A percentile compares a stretch with the other conserved stretches of the same genome.
Evolutionary conservation across 2,797 vertebrate genomes (phyloP).

Genomic region (Xenopus petersii): DNA sequence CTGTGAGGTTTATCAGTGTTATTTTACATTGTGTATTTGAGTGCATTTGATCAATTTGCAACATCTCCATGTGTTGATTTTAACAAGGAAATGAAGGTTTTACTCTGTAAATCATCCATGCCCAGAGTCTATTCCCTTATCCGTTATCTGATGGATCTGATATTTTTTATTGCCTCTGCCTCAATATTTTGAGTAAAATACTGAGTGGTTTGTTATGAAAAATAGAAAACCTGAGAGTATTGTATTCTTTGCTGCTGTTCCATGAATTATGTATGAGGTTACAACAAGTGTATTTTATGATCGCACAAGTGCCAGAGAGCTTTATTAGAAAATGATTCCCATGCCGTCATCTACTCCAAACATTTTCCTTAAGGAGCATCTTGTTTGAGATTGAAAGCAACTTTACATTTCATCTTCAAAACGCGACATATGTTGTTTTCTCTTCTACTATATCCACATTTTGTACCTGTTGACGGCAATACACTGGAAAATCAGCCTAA

Average conservation of each 20-base stretch:
- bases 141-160: no score
- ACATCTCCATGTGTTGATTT: no score
- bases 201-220: slow-evolving; percentile 26
- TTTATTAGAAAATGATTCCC: slow-evolving; percentile 42
- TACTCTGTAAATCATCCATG: no score
- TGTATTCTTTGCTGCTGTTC: slow-evolving; percentile 33
- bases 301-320: slow-evolving; percentile 33
- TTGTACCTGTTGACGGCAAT: background rate
- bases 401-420: slow-evolving; percentile 29
- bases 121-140: no score
- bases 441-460: slow-evolving; percentile 19
- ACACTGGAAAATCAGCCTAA: background rate
- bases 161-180: background rate
- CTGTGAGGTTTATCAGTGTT: no score
- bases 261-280: slow-evolving; percentile 44
- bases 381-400: slow-evolving; percentile 30
- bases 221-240: slow-evolving; percentile 31
- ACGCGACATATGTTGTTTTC: slow-evolving; percentile 28
- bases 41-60: no score
- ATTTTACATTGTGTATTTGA: no score
- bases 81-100: no score
- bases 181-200: slow-evolving; percentile 25
- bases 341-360: slow-evolving; percentile 39
- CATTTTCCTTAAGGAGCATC: slow-evolving; percentile 33
- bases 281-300: slow-evolving; percentile 41